These are phyloP conservation scores for Actenoides lindsayi DNA, from an alignment of 2,113 vertebrate species.

Conservation along the genomic window DNA sequence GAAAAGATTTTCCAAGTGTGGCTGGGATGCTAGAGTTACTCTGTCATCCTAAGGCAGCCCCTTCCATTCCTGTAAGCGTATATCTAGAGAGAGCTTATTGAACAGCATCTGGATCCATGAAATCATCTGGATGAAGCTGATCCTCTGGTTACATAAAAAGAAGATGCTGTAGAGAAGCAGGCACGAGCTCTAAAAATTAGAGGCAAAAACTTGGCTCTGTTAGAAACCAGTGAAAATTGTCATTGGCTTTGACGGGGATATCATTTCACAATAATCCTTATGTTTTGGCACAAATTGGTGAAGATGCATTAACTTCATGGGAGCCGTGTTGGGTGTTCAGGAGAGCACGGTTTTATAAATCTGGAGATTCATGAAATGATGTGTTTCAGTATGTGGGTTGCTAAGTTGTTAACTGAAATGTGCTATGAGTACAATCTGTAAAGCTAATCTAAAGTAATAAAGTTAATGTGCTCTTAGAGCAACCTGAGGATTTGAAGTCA, in stretches of 20 bases:
- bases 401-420: conserved; percentile 4
- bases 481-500: conserved; percentile 31
- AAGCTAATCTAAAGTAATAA: conserved; percentile 41
- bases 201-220: not conserved
- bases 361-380: not conserved
- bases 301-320: not conserved
- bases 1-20: not conserved
- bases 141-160: not conserved
- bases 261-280: not conserved
- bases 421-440: not conserved
- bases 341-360: not conserved
- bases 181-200: not conserved
- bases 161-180: not conserved
- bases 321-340: not conserved
- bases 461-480: conserved; percentile 10
- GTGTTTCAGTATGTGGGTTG: not conserved
- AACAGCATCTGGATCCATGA: not conserved
- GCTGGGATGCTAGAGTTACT: not conserved
- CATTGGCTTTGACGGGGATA: not conserved
- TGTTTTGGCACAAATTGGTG: not conserved
- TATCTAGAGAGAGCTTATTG: not conserved
- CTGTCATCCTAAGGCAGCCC: not conserved
- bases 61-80: not conserved
- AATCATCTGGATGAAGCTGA: not conserved
- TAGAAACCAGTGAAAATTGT: not conserved